Evolutionary conservation across 2,797 vertebrate species (phyloP).

Genomic region (Crypturellus tataupa): DNA sequence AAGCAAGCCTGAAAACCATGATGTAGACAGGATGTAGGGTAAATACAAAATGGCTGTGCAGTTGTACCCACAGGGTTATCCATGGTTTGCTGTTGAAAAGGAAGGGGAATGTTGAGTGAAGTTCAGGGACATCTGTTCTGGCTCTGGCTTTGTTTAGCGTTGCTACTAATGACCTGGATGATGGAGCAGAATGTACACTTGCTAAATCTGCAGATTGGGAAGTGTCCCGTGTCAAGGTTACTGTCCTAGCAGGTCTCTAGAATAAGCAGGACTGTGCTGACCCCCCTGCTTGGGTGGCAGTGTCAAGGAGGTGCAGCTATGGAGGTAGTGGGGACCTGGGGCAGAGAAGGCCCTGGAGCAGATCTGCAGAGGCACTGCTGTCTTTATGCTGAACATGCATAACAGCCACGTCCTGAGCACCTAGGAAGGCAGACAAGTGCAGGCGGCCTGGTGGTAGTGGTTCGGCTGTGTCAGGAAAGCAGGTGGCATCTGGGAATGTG

Average conservation of each 20-base stretch:
- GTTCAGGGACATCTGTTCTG: background rate
- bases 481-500: background rate
- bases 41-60: background rate
- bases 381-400: background rate
- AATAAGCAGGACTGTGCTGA: background rate
- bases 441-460: background rate
- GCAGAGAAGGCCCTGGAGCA: background rate
- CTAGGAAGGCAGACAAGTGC: rapidly evolving
- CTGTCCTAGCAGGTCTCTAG: background rate
- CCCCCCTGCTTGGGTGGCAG: background rate
- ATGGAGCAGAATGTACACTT: background rate
- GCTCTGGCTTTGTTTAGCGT: background rate
- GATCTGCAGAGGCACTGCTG: background rate
- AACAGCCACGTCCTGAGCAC: background rate
- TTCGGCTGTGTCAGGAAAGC: background rate
- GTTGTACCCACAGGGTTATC: background rate
- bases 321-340: background rate
- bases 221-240: background rate
- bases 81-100: background rate
- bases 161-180: conserved; percentile 8
- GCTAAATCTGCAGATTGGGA: background rate
- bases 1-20: background rate
- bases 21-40: background rate
- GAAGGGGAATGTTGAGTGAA: background rate
- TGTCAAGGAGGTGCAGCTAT: background rate